phyloP scores from a whole-genome alignment of 1,140 invertebrate genomes.

The Achroia grisella region DNA sequence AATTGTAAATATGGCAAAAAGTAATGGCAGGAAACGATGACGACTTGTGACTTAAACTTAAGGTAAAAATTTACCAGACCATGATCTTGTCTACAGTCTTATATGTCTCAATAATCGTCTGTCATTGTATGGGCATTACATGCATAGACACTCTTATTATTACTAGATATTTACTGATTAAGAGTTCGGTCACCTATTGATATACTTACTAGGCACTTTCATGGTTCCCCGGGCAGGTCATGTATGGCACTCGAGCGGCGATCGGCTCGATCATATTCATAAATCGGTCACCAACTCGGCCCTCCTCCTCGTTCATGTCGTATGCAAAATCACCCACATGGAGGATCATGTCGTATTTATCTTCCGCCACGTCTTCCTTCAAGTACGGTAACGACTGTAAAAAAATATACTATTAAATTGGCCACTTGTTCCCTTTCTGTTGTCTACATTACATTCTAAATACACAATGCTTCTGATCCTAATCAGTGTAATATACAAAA shows the following conservation, averaged over 20 bases:
- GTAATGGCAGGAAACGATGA: too few relatives aligned
- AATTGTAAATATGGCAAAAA: background rate
- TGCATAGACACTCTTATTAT: slow-evolving; percentile 92
- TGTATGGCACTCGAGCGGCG: slow-evolving; percentile 92
- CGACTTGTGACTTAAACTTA: slow-evolving; percentile 79
- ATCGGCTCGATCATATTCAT: slow-evolving; percentile 92
- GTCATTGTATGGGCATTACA: too few relatives aligned
- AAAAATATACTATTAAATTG: background rate
- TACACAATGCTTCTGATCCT: too few relatives aligned
- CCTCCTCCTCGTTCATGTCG: slow-evolving; percentile 90
- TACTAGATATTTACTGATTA: slow-evolving; percentile 94
- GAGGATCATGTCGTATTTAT: slow-evolving; percentile 89
- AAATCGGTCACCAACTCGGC: slow-evolving; percentile 88
- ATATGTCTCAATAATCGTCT: too few relatives aligned
- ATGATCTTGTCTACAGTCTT: too few relatives aligned
- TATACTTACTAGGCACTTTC: slow-evolving; percentile 88
- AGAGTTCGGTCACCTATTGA: slow-evolving; percentile 89
- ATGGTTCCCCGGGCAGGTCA: slow-evolving; percentile 94
- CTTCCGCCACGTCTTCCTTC: slow-evolving; percentile 86
- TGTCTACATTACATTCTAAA: too few relatives aligned
- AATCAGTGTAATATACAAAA: too few relatives aligned
- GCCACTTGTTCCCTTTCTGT: too few relatives aligned
- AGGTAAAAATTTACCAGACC: too few relatives aligned
- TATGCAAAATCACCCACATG: slow-evolving; percentile 98
- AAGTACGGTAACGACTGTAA: slow-evolving; percentile 86